A percentile compares a stretch with the other conserved stretches of the same genome.
Evolutionary conservation across 2,113 vertebrate species (phyloP).

Genomic region (Balaeniceps rex): DNA sequence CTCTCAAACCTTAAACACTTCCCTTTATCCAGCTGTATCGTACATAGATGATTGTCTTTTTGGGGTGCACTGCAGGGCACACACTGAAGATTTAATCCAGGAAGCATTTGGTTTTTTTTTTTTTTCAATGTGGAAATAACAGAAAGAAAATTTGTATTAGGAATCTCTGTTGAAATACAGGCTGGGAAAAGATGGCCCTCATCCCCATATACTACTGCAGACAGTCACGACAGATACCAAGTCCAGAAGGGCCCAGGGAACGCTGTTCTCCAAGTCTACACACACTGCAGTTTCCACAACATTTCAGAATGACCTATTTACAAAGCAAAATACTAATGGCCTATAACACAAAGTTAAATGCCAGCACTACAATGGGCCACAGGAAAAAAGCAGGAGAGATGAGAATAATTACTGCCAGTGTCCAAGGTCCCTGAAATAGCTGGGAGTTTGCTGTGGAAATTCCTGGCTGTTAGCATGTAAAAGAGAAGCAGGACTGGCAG

Average conservation of each 20-base stretch:
- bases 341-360: neutral
- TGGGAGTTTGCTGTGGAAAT: neutral
- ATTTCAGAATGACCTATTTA: neutral
- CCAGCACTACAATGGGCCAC: neutral
- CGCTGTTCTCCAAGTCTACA: neutral
- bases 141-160: neutral
- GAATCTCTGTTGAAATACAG: neutral
- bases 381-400: neutral
- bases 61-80: neutral
- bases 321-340: neutral
- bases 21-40: neutral
- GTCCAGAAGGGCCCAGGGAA: neutral
- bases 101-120: neutral
- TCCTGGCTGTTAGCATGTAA: neutral
- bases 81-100: neutral
- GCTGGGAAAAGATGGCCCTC: neutral
- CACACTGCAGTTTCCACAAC: neutral
- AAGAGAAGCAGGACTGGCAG: neutral
- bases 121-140: neutral
- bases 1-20: neutral
- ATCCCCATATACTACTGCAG: neutral
- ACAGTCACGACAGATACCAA: neutral
- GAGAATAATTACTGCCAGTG: neutral
- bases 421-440: neutral
- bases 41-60: neutral